Base-by-base conservation (phyloP, 2,113 vertebrate species). In the Osmerus mordax region DNA sequence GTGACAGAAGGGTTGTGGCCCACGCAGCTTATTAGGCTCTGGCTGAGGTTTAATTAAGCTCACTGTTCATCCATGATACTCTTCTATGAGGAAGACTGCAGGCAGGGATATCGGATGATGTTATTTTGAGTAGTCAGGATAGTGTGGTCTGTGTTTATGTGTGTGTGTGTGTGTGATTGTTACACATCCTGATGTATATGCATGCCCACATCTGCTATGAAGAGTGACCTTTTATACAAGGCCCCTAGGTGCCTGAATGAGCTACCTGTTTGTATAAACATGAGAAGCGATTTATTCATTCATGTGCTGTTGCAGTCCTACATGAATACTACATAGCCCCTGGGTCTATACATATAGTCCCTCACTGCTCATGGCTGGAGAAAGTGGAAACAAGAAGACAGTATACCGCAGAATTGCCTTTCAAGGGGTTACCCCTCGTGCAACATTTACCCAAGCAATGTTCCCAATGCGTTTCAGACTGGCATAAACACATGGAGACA, bases 191-290 rank as follows among this genome's bases (percentile, higher is more conserved):
- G 1, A 15, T 13, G 13, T 2, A 41, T 13, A 3, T 12, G 21
- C 7, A 64, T 18, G 29, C 3, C 29, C 62, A 36, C 62, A 64
- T 13, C 21, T 62, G 32, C 16, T 8, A 65, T 41, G 19, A 21
- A 9, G 54, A 15, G 3, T 60, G 21, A 60, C 18, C 58, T 60
- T 12, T 41, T 41, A 36, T n/a, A 19, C 36, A 9, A 41, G 62
- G 29, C 29, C 62, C 62, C 62, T 12, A 41, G 32, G 6, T n/a
- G 28, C 62, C 25, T 63, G 21, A 28, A 29, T 14, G 21, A 63
- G 15, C 16, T 4, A 25, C 25, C 32, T 65, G 62, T 65, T 65
- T 65, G 15, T 36, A 32, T 65, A 65, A 64, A 64, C 62, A 64
- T 3, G 29, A 64, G 62, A 32, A 14, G 32, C 7, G 2, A 16